A percentile compares a stretch with the other conserved stretches of the same genome.
These are phyloP conservation scores for Raphicerus campestris DNA, from an alignment of 2,113 vertebrate species.

Conservation along the genomic window DNA sequence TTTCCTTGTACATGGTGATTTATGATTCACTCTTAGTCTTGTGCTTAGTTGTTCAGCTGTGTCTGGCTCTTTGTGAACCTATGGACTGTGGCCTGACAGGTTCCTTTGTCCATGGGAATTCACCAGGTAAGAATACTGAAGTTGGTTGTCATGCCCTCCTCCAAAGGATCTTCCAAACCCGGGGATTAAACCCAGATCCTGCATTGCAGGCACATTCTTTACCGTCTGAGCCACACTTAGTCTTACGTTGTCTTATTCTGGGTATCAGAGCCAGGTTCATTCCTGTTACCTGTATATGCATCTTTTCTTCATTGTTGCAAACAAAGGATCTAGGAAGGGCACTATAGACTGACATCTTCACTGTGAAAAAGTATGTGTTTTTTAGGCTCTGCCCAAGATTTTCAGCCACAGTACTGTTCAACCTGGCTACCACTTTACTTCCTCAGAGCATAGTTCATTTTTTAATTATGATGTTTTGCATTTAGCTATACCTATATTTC, in stretches of 20 bases:
- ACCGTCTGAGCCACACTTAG: rapidly evolving
- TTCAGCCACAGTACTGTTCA: background rate
- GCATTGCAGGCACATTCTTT: background rate
- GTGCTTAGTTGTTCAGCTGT: background rate
- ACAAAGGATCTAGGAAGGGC: background rate
- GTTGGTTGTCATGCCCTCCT: background rate
- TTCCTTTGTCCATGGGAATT: background rate
- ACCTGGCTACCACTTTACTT: background rate
- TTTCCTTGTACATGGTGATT: background rate
- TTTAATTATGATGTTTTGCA: background rate
- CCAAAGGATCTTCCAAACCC: background rate
- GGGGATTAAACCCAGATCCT: background rate
- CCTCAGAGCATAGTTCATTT: background rate
- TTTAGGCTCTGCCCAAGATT: background rate
- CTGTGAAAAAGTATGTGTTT: background rate
- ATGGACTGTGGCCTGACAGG: background rate
- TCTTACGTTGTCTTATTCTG: background rate
- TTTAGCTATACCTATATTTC: background rate
- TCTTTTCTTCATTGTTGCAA: background rate
- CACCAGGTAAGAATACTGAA: background rate
- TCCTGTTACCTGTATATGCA: background rate
- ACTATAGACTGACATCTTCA: background rate
- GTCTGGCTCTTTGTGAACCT: background rate
- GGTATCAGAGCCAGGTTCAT: background rate
- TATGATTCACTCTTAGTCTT: background rate